Base-by-base conservation (phyloP, 2,113 vertebrate genomes). In the Cochlearius cochlearius region DNA sequence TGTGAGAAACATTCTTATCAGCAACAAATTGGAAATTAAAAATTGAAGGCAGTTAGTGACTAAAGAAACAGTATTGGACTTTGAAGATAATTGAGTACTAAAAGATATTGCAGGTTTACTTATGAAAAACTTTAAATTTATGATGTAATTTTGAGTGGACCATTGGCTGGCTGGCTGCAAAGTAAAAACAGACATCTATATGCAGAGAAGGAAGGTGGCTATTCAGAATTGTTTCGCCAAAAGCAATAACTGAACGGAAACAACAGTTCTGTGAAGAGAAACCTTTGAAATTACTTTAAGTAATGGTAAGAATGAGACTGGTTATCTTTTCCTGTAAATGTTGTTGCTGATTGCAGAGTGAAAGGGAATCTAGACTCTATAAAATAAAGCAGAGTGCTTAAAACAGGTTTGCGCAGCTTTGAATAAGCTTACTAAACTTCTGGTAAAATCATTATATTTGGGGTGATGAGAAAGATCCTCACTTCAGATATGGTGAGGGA, bases 271-370 rank as follows among this genome's bases (percentile, higher is more conserved):
- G 68, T 93, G 90, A 94, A 83, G 80, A 92, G 52, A 92, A 93
- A 81, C 56, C 39, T 91, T 89, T 71, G 58, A 90, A 94, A 94
- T 87, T 90, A 59, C 79, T 86, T 80, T 53, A 94, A 77, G 67
- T 64, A 91, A 91, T 68, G 49, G 66, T 84, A 78, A 87, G 77
- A 49, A 76, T 12, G 25, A 91, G 77, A 9, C 18, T 29, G 73
- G 64, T 75, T 89, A 66, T 78, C 74, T 88, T 75, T 71, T 67
- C 39, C 36, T 80, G n/a, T 85, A 91, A 88, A 78, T 64, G 45
- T 75, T 94, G 88, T 64, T 96, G 73, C 72, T 89, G 90, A 41
- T 58, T 94, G 73, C 68, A 56, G 43, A 74, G 30, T 49, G 52
- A 76, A 81, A 96, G 64, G 79, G 39, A 90, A 76, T 83, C 67